Conservation (phyloP, 2,888 invertebrate genomes). For the Antheraea assamensis region DNA sequence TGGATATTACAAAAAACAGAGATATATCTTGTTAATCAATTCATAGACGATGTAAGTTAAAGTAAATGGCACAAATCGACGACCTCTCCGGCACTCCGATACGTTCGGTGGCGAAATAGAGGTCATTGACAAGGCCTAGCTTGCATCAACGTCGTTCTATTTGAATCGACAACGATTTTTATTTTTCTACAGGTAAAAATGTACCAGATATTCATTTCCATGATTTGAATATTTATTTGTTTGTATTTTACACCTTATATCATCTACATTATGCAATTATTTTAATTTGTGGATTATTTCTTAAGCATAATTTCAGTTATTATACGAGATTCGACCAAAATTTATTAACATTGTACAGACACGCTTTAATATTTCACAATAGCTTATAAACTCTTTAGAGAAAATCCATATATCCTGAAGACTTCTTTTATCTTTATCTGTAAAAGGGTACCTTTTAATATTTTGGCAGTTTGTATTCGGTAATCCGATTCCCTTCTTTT, state of each 20-base stretch:
- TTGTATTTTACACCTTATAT: neutral
- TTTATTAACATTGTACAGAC: neutral
- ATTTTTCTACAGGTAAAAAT: slow-evolving; percentile 11
- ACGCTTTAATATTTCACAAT: neutral
- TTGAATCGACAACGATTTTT: slow-evolving; percentile 48
- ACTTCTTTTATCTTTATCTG: slow-evolving; percentile 5
- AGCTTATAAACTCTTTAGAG: neutral
- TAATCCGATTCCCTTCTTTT: slow-evolving; percentile 23
- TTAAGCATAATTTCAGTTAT: neutral
- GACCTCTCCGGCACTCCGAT: slow-evolving; percentile 66
- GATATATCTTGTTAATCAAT: neutral
- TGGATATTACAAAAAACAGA: neutral
- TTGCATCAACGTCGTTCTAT: slow-evolving; percentile 58
- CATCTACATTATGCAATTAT: neutral
- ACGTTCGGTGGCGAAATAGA: slow-evolving; percentile 72
- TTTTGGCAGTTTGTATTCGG: slow-evolving; percentile 37
- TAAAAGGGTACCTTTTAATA: slow-evolving; percentile 12
- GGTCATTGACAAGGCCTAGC: slow-evolving; percentile 80
- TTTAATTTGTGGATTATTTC: neutral
- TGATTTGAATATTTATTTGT: neutral
- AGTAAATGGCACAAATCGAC: slow-evolving; percentile 61
- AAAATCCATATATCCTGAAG: neutral
- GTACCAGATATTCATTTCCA: neutral
- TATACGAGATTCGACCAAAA: neutral
- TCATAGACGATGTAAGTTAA: neutral